These are phyloP conservation scores for Poecilia velifera DNA, from an alignment of 2,797 vertebrate genomes.

Conservation along the genomic window DNA sequence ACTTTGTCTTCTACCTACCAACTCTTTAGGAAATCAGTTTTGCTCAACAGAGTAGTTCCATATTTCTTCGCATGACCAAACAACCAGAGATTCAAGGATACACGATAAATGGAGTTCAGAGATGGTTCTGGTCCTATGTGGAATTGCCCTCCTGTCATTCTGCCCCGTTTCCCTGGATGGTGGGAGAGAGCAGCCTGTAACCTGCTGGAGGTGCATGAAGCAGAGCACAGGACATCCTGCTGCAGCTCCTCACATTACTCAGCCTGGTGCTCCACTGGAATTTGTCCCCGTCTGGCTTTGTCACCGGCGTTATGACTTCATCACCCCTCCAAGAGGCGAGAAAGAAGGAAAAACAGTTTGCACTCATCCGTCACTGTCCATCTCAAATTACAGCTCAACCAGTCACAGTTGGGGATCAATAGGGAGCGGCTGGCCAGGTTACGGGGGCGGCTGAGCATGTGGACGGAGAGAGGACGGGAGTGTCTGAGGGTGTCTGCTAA, in stretches of 20 bases:
- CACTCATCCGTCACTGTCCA: constrained; percentile 88
- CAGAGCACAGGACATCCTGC: constrained; percentile 64
- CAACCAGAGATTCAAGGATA: neutral
- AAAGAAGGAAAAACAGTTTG: constrained; percentile 82
- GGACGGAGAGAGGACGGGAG: constrained; percentile 73
- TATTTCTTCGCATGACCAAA: neutral
- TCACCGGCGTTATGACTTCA: constrained; percentile 84
- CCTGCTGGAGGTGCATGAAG: constrained; percentile 41
- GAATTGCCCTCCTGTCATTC: neutral
- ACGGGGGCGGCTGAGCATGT: constrained; percentile 62
- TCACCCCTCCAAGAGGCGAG: constrained; percentile 72
- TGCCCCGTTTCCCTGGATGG: constrained; percentile 28
- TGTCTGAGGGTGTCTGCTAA: constrained; percentile 65
- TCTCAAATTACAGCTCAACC: constrained; percentile 86
- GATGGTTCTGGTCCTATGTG: neutral
- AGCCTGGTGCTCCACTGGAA: constrained; percentile 69
- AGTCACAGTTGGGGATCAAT: constrained; percentile 89
- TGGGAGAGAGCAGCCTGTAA: constrained; percentile 64
- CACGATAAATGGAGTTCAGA: neutral
- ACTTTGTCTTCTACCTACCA: neutral
- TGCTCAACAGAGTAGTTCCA: neutral
- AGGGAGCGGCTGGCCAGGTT: constrained; percentile 80
- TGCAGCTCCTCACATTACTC: constrained; percentile 79
- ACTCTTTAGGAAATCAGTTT: neutral
- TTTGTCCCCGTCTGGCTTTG: constrained; percentile 77